Base-by-base conservation (phyloP, 2,797 vertebrate species). In the Centroberyx gerrardi region DNA sequence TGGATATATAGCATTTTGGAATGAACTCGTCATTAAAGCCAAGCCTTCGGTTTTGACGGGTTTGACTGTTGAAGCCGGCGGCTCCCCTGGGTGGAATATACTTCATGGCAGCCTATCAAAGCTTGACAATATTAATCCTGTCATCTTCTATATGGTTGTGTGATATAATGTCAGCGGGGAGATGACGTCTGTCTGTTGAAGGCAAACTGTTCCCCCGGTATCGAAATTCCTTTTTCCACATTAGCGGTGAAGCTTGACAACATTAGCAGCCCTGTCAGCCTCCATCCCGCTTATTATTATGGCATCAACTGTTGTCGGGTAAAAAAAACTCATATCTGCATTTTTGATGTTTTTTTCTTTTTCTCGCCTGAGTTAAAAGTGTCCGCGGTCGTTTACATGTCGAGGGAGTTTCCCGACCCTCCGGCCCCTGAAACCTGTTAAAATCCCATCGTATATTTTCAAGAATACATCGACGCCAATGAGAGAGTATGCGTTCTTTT, bases 181-280 rank as follows among this genome's bases (percentile, higher is more conserved):
- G 53, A 58, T 15, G 56, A 1, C 13, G 1, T 28, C 17, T 49
- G 38, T 67, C 49, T 68, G 18, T 51, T 54, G 49, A 48, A 55
- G 55, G 49, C 4, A 8, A 27, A 3, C 33, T 18, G 53, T 29
- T 40, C 52, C 58, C 49, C 48, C 18, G 8, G 54, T 4, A 0
- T 22, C 46, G 1, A 9, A 1, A 12, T 54, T 28, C 29, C 4
- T 1, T 1, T 54, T 48, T 61, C 46, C 62, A 38, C 40, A 49
- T n/a, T 63, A 49, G 72, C 2, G 0, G 31, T 8, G 12, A 44
- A 61, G 38, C 28, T 42, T 60, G 48, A 33, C 53, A 46, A 63
- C 64, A 60, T 73, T 33, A 70, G 38, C 68, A 62, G 44, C 9
- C 48, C 10, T 29, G 64, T 68, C 42, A 63, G 36, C 55, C 63